Evolutionary conservation across 2,113 vertebrate species (phyloP).

Genomic region (Oreochromis tanganicae): DNA sequence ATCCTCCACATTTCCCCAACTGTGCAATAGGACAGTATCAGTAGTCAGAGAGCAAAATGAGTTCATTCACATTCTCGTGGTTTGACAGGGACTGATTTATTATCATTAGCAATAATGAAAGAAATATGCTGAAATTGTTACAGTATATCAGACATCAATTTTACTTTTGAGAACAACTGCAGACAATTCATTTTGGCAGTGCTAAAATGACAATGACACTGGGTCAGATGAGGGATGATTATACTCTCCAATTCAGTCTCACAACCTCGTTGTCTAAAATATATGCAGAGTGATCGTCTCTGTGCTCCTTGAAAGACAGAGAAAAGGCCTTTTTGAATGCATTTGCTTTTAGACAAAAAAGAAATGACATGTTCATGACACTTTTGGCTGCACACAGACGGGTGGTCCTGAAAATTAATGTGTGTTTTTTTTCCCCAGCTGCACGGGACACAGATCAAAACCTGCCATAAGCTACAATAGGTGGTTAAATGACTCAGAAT

Average conservation of each 20-base stretch:
- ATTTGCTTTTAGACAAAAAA: constrained; percentile 39
- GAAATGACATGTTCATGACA: constrained; percentile 44
- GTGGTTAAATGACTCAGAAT: constrained; percentile 31
- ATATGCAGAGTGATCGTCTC: constrained; percentile 55
- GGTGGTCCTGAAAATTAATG: constrained; percentile 49
- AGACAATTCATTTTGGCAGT: constrained; percentile 50
- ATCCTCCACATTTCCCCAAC: neutral
- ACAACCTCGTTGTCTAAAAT: constrained; percentile 35
- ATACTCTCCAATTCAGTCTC: constrained; percentile 47
- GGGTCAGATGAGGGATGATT: constrained; percentile 63
- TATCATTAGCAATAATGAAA: constrained; percentile 41
- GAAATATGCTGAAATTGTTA: constrained; percentile 26
- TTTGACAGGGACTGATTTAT: constrained; percentile 35
- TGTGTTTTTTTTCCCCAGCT: neutral
- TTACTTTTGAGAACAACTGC: constrained; percentile 47
- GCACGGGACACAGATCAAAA: constrained; percentile 43
- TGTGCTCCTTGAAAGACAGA: constrained; percentile 8
- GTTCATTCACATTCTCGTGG: neutral
- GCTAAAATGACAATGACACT: constrained; percentile 51
- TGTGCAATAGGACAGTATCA: neutral
- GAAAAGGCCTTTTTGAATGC: constrained; percentile 17
- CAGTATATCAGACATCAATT: constrained; percentile 37
- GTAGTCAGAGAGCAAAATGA: constrained; percentile 1
- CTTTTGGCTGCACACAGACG: constrained; percentile 35
- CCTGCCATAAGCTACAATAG: constrained; percentile 37